Evolutionary conservation across 2,888 invertebrate species (phyloP).

Genomic region (Phyllotreta cruciferae): DNA sequence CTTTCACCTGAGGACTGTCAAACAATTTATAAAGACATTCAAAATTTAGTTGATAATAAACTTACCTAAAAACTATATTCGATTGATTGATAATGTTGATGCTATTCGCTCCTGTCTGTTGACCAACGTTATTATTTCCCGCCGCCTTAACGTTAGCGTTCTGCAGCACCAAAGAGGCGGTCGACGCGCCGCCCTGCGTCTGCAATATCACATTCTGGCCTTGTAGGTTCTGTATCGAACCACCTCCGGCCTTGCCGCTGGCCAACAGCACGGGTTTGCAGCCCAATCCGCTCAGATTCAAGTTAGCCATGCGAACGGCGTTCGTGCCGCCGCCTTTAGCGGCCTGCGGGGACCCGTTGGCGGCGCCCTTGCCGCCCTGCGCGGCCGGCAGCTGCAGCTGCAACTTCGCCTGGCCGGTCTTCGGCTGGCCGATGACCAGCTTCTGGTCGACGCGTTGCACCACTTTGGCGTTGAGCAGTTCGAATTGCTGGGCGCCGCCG

Average conservation of each 20-base stretch:
- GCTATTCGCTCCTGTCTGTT: conserved; percentile 42
- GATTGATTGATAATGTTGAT: conserved; percentile 54
- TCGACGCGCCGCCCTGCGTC: conserved; percentile 46
- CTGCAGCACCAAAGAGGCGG: conserved; percentile 49
- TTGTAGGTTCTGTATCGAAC: conserved; percentile 56
- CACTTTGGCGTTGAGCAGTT: conserved; percentile 61
- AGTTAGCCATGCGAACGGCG: conserved; percentile 62
- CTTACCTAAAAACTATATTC: conserved; percentile 51
- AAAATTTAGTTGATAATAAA: not conserved
- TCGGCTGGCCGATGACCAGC: conserved; percentile 41
- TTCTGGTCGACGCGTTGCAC: conserved; percentile 55
- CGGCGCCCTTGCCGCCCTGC: no score
- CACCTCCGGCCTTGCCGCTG: conserved; percentile 58
- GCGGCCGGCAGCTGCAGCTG: no score
- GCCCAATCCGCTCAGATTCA: conserved; percentile 64
- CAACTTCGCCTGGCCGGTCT: conserved; percentile 6
- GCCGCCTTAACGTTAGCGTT: conserved; percentile 44
- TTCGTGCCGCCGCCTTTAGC: conserved; percentile 46
- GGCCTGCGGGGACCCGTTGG: not conserved
- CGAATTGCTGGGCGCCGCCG: conserved; percentile 50
- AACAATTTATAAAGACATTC: not conserved
- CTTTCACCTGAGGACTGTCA: conserved; percentile 55
- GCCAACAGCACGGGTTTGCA: conserved; percentile 67
- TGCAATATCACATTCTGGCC: conserved; percentile 62
- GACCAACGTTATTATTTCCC: conserved; percentile 19